Conservation (phyloP, 2,113 vertebrate genomes). For the Apeltes quadracus region DNA sequence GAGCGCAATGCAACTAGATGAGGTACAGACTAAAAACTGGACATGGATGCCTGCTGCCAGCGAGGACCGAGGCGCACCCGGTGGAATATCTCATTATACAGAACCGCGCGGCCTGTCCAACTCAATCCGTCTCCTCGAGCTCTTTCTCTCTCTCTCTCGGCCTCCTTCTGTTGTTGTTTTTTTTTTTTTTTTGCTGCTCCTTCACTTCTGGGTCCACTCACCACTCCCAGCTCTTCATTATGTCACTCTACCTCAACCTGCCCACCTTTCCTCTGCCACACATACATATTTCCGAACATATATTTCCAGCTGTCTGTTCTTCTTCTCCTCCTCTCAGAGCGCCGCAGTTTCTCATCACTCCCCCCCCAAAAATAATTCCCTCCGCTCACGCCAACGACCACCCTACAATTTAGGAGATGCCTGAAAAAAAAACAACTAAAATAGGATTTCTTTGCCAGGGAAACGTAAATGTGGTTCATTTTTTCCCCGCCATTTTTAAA, state of each 20-base stretch:
- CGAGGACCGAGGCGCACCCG: conserved; percentile 37
- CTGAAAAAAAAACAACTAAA: conserved; percentile 8
- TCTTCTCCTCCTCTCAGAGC: conserved; percentile 2
- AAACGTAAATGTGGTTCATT: conserved; percentile 27
- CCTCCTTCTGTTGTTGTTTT: not conserved
- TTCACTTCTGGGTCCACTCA: conserved; percentile 13
- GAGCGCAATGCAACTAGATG: conserved; percentile 43
- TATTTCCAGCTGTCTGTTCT: conserved; percentile 24
- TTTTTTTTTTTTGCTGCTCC: conserved; percentile 28
- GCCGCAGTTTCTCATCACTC: conserved; percentile 43
- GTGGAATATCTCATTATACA: conserved; percentile 68
- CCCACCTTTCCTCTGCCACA: conserved; percentile 44
- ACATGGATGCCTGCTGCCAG: conserved; percentile 59
- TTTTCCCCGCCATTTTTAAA: conserved; percentile 14
- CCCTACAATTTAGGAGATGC: conserved; percentile 34
- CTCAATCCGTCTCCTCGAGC: conserved; percentile 59
- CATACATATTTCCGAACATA: no score
- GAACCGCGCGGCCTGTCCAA: conserved; percentile 60
- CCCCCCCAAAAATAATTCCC: conserved; percentile 24
- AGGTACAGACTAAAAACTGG: conserved; percentile 52
- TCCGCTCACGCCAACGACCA: conserved; percentile 17
- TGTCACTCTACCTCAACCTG: conserved; percentile 52
- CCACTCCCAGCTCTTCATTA: conserved; percentile 53
- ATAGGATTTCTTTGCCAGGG: conserved; percentile 17
- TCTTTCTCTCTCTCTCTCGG: conserved; percentile 35